Evolutionary conservation across 2,797 vertebrate genomes (phyloP), one percentile per base, ranked within the genome.

Genomic region (Gastrophryne carolinensis): DNA sequence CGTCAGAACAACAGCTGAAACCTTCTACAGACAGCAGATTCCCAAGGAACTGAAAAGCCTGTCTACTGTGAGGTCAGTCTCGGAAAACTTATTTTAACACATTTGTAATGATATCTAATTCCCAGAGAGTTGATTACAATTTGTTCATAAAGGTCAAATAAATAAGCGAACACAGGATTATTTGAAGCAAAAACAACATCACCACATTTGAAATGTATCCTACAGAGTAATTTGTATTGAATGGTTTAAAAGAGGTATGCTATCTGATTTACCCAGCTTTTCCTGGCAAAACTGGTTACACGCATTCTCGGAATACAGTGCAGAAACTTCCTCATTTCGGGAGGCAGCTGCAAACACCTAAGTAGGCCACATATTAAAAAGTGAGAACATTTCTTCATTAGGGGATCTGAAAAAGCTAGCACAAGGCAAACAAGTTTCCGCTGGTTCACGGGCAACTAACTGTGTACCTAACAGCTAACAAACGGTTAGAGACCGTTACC

Each of bases 111-210:
- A 49, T 72, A 72, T 54, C 57, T 52, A 50, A 72, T 47, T 72
- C 65, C 69, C 69, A 62, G 44, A 26, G 29, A 50, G 41, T 52
- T 72, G 69, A 62, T 72, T 72, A 72, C 44, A 72, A 72, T 61
- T 72, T 62, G 57, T 72, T 35, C 30, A 35, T 52, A 72, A 61
- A 72, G 69, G 52, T 72, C 69, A 50, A 41, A 30, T 61, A 72
- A 72, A 61, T 68, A 70, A 70, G 52, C 58, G n/a, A 29, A 13
- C 68, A 50, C 19, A 35, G 29, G 26, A 24, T 57, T 70, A 53
- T 44, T 70, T 27, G 60, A 60, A 71, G 54, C 26, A 58, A 32
- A n/a, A 30, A 24, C 17, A 56, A 68, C 54, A 54, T 54, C 54
- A 41, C 54, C 54, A 9, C 34, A 54, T 68, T 27, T 54, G 54